These are phyloP conservation scores for Globia sparganii DNA, from an alignment of 2,888 invertebrate species.

Conservation along the genomic window DNA sequence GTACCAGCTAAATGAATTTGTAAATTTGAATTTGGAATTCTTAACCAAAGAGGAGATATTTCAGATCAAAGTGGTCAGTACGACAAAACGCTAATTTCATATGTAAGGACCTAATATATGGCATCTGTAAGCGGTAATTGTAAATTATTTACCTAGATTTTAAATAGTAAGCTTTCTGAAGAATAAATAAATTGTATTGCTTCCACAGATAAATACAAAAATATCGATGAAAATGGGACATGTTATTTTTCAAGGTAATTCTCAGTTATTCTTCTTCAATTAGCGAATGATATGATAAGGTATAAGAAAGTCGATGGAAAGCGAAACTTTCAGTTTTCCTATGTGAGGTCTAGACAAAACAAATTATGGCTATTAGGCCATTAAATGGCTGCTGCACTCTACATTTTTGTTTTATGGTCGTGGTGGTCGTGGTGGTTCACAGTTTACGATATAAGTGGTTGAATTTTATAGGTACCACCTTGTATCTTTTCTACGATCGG, in stretches of 20 bases:
- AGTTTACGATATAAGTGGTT: constrained; percentile 45
- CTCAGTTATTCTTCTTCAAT: not conserved
- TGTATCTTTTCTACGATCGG: constrained; percentile 21
- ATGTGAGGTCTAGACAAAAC: constrained; percentile 3
- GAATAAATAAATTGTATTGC: not conserved
- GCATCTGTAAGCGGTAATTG: too few species aligned
- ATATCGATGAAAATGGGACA: not conserved
- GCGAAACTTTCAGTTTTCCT: not conserved
- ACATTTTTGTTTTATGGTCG: constrained; percentile 32
- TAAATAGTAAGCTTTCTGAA: too few species aligned
- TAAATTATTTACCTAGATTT: too few species aligned
- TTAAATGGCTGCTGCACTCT: constrained; percentile 22
- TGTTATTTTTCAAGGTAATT: not conserved
- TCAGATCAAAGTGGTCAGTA: too few species aligned
- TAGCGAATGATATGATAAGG: not conserved
- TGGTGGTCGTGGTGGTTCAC: not conserved
- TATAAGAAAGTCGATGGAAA: not conserved
- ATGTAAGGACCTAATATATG: too few species aligned
- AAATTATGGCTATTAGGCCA: not conserved
- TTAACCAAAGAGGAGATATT: too few species aligned
- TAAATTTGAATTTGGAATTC: too few species aligned
- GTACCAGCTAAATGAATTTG: too few species aligned
- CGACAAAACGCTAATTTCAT: too few species aligned
- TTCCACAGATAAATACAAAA: not conserved
- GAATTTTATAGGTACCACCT: constrained; percentile 11